Evolutionary conservation across 2,888 invertebrate species (phyloP), one percentile per base, ranked within the genome.

Genomic region (Meteorus cinctellus): DNA sequence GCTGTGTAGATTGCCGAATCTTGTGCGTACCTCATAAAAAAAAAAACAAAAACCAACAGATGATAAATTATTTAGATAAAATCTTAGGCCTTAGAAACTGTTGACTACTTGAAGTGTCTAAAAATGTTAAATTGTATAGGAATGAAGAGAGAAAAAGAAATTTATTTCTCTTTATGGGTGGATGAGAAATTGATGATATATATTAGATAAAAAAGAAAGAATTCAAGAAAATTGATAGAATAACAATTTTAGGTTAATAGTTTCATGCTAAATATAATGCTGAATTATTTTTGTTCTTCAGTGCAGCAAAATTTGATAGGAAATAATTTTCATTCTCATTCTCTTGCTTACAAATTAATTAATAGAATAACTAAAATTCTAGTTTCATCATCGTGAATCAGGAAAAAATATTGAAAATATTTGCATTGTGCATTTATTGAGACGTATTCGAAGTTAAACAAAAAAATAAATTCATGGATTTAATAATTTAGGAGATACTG

Each of bases 41-140:
- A 76, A 72, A 36, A n/a, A 60, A 71, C 5, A 29, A 36, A 59
- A 31, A 34, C 8, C 34, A 34, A 41, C 41, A 41, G 12, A 41
- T 12, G 41, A 36, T 19, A 70, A 70, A 59, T 59, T 29, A 65
- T 36, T 36, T 24, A 65, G 48, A 74, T 67, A 55, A 83, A 84
- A 82, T 72, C 80, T 81, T 86, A 87, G 86, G 86, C 86, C 86
- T 87, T 87, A 85, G 86, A 80, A 82, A 81, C 78, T 83, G 83
- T 84, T 84, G 83, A 86, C 82, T 84, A 82, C 81, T 82, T 84
- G 79, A 85, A 78, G 84, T 84, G 79, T 87, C 82, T 86, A 85
- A 84, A 82, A 82, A 85, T 80, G 84, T 86, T 75, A 83, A 77
- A 83, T 65, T 82, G 79, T 84, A 80, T 80, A 82, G 79, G 81